phyloP scores from a whole-genome alignment of 92 coral and sea anemone species.

The Parazoanthus swiftii region DNA sequence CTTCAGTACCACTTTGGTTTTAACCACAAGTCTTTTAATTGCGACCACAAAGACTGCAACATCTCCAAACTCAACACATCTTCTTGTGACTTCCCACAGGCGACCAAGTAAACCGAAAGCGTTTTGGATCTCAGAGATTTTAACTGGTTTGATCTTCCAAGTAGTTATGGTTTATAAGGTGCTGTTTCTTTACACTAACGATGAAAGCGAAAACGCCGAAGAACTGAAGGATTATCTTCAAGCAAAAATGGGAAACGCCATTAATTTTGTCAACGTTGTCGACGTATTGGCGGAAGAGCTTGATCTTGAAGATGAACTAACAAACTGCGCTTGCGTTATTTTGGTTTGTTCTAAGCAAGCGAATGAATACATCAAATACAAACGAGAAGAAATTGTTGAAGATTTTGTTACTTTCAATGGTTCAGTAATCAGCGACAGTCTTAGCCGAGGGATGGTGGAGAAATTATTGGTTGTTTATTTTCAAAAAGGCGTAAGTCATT shows the following conservation, averaged over 20 bases:
- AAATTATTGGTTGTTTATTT: slow-evolving; percentile 30
- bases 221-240: slow-evolving; percentile 26
- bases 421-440: slow-evolving; percentile 1
- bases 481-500: slow-evolving; percentile 23
- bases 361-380: slow-evolving; percentile 23
- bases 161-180: neutral
- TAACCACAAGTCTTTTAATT: slow-evolving; percentile 37
- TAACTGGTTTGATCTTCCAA: too few relatives aligned
- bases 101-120: neutral
- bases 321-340: slow-evolving; percentile 25
- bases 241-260: slow-evolving; percentile 40
- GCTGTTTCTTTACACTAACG: slow-evolving; percentile 23
- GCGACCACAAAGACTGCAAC: slow-evolving; percentile 38
- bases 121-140: neutral
- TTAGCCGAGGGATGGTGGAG: neutral
- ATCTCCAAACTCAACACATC: neutral
- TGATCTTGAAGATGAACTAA: slow-evolving; percentile 13
- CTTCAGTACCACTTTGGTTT: slow-evolving; percentile 13
- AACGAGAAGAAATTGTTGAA: slow-evolving; percentile 22
- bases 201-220: slow-evolving; percentile 35
- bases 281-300: slow-evolving; percentile 32
- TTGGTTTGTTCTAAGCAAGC: slow-evolving; percentile 30
- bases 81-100: neutral
- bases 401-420: slow-evolving; percentile 34
- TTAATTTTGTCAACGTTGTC: slow-evolving; percentile 16